These are phyloP conservation scores for Pasiphila rectangulata DNA, from an alignment of 2,888 invertebrate genomes.

Conservation along the genomic window DNA sequence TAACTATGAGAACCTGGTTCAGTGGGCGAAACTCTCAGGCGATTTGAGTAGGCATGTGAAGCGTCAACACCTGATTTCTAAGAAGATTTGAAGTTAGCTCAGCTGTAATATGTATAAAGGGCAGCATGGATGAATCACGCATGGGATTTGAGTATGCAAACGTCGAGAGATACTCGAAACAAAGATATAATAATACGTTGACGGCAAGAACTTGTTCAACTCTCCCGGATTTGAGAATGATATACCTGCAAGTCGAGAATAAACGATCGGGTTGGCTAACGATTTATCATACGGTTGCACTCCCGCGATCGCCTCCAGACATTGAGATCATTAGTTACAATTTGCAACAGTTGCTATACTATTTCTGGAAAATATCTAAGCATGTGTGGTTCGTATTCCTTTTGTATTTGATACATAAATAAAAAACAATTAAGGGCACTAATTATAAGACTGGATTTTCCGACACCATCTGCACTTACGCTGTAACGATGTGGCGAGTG, in stretches of 20 bases:
- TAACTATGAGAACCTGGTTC: constrained; percentile 45
- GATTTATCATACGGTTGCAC: constrained; percentile 58
- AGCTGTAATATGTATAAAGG: constrained; percentile 5
- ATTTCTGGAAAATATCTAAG: constrained; percentile 58
- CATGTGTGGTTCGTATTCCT: no score
- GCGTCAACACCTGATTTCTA: constrained; percentile 41
- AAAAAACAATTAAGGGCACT: constrained; percentile 23
- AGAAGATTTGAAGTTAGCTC: constrained; percentile 14
- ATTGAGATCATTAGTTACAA: constrained; percentile 62
- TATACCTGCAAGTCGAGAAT: constrained; percentile 50
- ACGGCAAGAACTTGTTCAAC: constrained; percentile 30
- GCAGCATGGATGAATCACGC: constrained; percentile 9
- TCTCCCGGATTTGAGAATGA: constrained; percentile 38
- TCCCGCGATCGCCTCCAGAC: constrained; percentile 53
- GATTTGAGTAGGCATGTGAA: constrained; percentile 45
- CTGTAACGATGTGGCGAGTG: constrained; percentile 35
- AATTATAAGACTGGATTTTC: constrained; percentile 38
- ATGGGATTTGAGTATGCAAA: constrained; percentile 21
- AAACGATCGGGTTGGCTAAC: constrained; percentile 53
- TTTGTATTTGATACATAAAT: no score
- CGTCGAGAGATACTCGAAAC: constrained; percentile 29
- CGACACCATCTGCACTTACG: constrained; percentile 26
- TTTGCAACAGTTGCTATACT: constrained; percentile 63
- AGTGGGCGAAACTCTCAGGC: constrained; percentile 62
- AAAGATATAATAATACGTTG: constrained; percentile 35